Conservation (phyloP, 2,113 vertebrate species). For the Entosphenus tridentatus region DNA sequence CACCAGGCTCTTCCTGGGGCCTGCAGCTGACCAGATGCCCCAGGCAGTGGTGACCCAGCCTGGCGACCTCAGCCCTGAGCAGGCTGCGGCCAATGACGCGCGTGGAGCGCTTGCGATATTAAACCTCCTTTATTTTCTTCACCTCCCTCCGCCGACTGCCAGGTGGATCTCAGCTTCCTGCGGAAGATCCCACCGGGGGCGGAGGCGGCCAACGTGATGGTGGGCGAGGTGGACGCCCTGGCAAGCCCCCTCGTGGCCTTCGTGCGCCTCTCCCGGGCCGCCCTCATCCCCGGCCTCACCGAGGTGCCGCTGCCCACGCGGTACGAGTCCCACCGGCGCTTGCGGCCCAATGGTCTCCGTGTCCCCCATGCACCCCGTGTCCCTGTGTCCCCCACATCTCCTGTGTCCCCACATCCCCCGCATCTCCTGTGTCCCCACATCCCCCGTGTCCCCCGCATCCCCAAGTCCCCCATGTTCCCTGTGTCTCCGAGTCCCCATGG, state of each 20-base stretch:
- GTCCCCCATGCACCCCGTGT: too few relatives aligned
- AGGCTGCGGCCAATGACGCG: too few relatives aligned
- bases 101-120: too few relatives aligned
- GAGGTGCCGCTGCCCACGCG: conserved; percentile 91
- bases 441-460: not conserved
- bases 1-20: too few relatives aligned
- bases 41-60: too few relatives aligned
- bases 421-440: not conserved
- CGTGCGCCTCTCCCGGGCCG: conserved; percentile 60
- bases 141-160: conserved; percentile 7
- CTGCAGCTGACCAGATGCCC: too few relatives aligned
- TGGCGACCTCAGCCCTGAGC: too few relatives aligned
- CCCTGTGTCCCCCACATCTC: too few relatives aligned
- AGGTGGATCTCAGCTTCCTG: conserved; percentile 93
- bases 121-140: too few relatives aligned
- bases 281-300: conserved; percentile 71
- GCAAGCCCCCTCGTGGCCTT: conserved; percentile 87
- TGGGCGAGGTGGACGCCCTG: conserved; percentile 86
- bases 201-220: conserved; percentile 78
- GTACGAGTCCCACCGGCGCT: conserved; percentile 17
- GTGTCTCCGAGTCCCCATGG: not conserved
- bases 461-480: not conserved
- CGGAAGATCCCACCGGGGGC: conserved; percentile 97
- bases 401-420: too few relatives aligned
- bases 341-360: too few relatives aligned